A percentile compares a stretch with the other conserved stretches of the same genome.
phyloP scores from a whole-genome alignment of 2,888 invertebrate species.

The Serrognathus titanus region DNA sequence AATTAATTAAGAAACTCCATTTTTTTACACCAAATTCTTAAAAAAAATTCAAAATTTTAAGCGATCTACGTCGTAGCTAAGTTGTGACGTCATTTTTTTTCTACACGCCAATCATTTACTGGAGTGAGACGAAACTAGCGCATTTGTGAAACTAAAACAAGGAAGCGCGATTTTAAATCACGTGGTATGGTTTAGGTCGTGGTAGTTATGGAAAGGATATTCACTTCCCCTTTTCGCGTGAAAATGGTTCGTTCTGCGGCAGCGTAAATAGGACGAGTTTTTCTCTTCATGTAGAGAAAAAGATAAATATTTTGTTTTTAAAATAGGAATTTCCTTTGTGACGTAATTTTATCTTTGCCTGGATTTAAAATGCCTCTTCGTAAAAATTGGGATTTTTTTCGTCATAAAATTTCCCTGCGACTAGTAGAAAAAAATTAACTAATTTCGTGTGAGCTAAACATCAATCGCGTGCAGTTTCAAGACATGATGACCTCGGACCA shows the following conservation, averaged over 20 bases:
- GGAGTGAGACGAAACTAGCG: not conserved
- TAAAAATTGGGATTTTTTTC: too few relatives aligned
- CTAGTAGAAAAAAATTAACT: too few relatives aligned
- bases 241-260: conserved; percentile 47
- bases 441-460: too few relatives aligned
- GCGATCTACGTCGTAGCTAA: not conserved
- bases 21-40: not conserved
- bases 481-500: too few relatives aligned
- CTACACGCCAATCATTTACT: not conserved
- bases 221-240: conserved; percentile 43
- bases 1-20: not conserved
- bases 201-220: conserved; percentile 25
- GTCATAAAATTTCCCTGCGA: too few relatives aligned
- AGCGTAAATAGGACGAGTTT: conserved; percentile 11
- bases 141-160: not conserved
- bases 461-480: too few relatives aligned
- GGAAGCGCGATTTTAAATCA: conserved; percentile 16
- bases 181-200: conserved; percentile 24
- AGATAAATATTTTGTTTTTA: too few relatives aligned
- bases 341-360: too few relatives aligned
- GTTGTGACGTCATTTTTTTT: not conserved
- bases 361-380: too few relatives aligned
- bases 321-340: too few relatives aligned
- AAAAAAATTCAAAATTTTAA: not conserved
- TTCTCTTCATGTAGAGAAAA: not conserved